phyloP scores from a whole-genome alignment of 2,888 invertebrate species.

The Nemurella pictetii region DNA sequence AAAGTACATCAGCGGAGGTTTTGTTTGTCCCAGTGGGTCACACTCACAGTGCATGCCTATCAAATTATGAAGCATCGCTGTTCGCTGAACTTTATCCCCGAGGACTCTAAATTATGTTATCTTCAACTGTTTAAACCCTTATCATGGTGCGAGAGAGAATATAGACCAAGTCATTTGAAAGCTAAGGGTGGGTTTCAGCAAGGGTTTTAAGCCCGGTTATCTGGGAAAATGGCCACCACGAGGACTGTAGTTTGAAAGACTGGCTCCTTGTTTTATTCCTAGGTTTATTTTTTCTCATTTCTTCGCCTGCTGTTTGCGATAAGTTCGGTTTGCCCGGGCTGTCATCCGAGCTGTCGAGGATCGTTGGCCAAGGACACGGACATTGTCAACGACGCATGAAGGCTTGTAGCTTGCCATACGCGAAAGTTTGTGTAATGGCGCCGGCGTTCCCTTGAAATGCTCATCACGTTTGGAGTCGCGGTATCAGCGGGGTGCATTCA shows the following conservation, averaged over 20 bases:
- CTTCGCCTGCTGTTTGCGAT: neutral
- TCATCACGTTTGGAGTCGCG: neutral
- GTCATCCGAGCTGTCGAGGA: neutral
- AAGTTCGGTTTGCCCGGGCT: neutral
- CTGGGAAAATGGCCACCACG: too few species aligned
- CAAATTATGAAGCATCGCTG: neutral
- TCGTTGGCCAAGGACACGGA: neutral
- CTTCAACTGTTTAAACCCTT: too few species aligned
- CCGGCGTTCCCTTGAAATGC: neutral
- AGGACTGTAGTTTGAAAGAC: too few species aligned
- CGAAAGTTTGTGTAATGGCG: constrained; percentile 8
- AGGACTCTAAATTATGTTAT: too few species aligned
- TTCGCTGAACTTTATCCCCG: too few species aligned
- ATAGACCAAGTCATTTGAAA: too few species aligned
- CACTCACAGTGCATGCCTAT: neutral
- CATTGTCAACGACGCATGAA: neutral
- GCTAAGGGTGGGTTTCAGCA: too few species aligned
- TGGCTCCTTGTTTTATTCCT: neutral
- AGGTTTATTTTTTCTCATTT: neutral
- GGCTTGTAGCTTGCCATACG: too few species aligned
- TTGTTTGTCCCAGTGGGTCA: neutral
- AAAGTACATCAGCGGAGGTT: neutral
- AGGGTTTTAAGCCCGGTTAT: too few species aligned
- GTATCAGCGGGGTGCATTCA: constrained; percentile 16
- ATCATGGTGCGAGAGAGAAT: too few species aligned